phyloP scores from a whole-genome alignment of 2,888 invertebrate genomes.

The Yponomeuta malinellus region DNA sequence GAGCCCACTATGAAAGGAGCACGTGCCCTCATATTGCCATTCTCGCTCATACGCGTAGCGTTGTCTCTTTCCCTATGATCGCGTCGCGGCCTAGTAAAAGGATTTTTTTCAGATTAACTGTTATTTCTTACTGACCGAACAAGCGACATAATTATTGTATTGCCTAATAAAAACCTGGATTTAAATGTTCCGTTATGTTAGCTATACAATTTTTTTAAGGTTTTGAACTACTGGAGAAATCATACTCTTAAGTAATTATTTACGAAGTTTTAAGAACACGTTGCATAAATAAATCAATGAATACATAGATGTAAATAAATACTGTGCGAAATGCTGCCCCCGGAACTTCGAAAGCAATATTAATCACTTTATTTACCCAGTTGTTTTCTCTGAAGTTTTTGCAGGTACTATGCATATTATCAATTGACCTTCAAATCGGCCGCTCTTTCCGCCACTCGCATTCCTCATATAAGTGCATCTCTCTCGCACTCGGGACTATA shows the following conservation, averaged over 20 bases:
- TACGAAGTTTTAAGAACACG: not conserved
- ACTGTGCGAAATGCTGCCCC: no score
- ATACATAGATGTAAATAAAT: no score
- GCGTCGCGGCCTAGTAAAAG: constrained; percentile 31
- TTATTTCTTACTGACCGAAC: no score
- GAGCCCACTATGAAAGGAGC: constrained; percentile 55
- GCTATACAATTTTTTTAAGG: no score
- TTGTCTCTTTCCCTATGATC: constrained; percentile 29
- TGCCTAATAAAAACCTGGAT: no score
- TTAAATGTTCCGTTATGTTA: no score
- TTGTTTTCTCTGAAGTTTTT: constrained; percentile 18
- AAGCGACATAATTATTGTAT: no score
- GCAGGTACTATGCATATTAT: constrained; percentile 50
- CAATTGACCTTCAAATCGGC: constrained; percentile 68
- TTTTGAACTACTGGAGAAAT: no score
- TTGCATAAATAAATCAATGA: no score
- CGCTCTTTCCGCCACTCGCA: constrained; percentile 53
- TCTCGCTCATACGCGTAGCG: constrained; percentile 38
- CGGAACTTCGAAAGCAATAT: no score
- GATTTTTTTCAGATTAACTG: not conserved
- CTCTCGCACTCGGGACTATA: constrained; percentile 44
- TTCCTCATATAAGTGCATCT: constrained; percentile 54
- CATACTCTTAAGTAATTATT: not conserved
- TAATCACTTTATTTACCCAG: no score
- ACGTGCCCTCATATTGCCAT: constrained; percentile 51